Base-by-base conservation (phyloP, 1,140 invertebrate species). In the Cydia splendana region DNA sequence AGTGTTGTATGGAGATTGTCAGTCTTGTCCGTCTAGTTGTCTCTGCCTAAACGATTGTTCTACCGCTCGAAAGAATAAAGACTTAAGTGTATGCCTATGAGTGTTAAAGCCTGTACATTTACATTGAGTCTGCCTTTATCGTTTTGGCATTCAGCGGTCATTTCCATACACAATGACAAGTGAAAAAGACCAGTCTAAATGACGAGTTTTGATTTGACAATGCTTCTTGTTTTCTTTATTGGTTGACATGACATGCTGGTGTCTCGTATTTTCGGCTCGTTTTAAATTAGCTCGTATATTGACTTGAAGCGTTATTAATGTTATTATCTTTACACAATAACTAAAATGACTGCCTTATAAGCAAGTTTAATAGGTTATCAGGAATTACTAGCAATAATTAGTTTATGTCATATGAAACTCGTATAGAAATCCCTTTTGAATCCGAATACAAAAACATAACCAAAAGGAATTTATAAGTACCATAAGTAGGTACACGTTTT, bases 151-250 rank as follows among this genome's bases (percentile, higher is more conserved):
- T 10, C 18, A 62, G 9, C 38, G 13, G 15, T 42, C 38, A 71
- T 71, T 71, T 42, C 67, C 67, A 42, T 42, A 71, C 13, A 38
- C 30, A 69, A 69, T 69, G 65, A 69, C 65, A n/a, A 69, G 30
- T 12, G 13, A 69, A 69, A 69, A 30, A 69, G 15, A 30, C 15
- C 12, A n/a, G 13, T 69, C 65, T 38, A 69, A 38, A 15, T 34
- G 20, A 38, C 30, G 38, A 71, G 30, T n/a, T 71, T 71, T 42
- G 67, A 71, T 71, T 71, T 42, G 67, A 71, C 67, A 38, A 38
- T 45, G 67, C 34, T 42, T 18, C 67, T 38, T 34, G 67, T 71
- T 71, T 71, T 42, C 34, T 45, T n/a, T 69, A 71, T n/a, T 71
- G 18, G 6, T 71, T 34, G 34, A 71, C 30, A 18, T 42, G 15